Percentiles rank a stretch among this genome's conserved stretches.
Evolutionary conservation across 2,113 vertebrate genomes (phyloP).

Genomic region (Crotalus helleri): DNA sequence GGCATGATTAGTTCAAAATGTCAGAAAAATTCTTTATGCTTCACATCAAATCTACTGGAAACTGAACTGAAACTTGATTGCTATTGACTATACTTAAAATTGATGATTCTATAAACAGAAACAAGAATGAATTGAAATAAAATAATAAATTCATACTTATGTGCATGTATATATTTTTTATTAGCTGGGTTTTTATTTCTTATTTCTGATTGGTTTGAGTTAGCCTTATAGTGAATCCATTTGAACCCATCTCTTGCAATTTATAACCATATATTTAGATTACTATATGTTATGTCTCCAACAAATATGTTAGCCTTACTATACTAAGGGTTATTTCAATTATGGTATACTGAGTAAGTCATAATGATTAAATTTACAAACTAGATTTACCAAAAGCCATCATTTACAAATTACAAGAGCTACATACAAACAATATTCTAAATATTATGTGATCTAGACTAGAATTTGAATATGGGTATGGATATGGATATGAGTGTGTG

Average conservation of each 20-base stretch:
- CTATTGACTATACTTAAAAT: background rate
- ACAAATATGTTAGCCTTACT: background rate
- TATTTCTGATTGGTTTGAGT: background rate
- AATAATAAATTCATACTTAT: background rate
- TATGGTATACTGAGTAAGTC: background rate
- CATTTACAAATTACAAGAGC: background rate
- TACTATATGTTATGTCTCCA: background rate
- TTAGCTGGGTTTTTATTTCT: background rate
- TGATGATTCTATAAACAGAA: background rate
- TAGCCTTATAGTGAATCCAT: background rate
- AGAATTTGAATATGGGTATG: background rate
- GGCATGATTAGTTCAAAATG: conserved; percentile 44
- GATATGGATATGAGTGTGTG: background rate
- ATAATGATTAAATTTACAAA: background rate
- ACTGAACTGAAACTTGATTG: background rate
- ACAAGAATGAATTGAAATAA: background rate
- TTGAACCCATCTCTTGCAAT: background rate
- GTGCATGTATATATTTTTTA: background rate
- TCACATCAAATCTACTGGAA: conserved; percentile 29
- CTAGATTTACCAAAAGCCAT: background rate
- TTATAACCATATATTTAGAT: background rate
- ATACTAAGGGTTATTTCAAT: background rate
- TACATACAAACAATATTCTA: background rate
- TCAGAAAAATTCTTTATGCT: conserved; percentile 39
- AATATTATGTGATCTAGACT: background rate